These are phyloP conservation scores for Geococcyx californianus DNA, from an alignment of 2,113 vertebrate species.

Conservation along the genomic window DNA sequence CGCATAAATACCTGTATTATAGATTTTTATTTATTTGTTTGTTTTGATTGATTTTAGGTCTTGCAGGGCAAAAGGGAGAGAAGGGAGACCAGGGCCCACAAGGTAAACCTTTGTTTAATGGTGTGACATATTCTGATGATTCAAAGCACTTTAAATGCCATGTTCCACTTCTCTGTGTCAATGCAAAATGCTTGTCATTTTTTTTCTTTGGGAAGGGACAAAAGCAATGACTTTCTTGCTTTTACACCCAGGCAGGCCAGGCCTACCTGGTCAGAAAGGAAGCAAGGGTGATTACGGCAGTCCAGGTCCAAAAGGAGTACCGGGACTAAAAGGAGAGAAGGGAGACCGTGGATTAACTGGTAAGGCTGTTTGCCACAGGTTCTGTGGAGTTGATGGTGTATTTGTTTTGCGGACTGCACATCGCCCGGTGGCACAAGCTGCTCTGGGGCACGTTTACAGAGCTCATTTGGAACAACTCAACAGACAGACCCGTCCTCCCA, in stretches of 20 bases:
- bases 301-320: constrained; percentile 22
- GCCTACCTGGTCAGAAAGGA: constrained; percentile 7
- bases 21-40: background rate
- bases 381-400: background rate
- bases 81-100: constrained; percentile 57
- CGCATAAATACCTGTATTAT: background rate
- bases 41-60: constrained; percentile 63
- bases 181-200: background rate
- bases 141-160: background rate
- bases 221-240: background rate
- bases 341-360: background rate
- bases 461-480: background rate
- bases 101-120: constrained; percentile 60
- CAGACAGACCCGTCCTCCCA: background rate
- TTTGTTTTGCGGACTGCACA: background rate
- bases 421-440: background rate
- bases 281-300: background rate
- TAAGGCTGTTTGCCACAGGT: background rate
- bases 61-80: constrained; percentile 66
- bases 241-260: background rate
- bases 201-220: background rate
- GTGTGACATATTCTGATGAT: background rate
- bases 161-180: background rate
- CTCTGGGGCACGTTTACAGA: background rate
- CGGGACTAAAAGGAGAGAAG: constrained; percentile 35